Percentiles rank a stretch among this genome's conserved stretches.
phyloP scores from a whole-genome alignment of 1,140 invertebrate genomes.

The Habropoda laboriosa region DNA sequence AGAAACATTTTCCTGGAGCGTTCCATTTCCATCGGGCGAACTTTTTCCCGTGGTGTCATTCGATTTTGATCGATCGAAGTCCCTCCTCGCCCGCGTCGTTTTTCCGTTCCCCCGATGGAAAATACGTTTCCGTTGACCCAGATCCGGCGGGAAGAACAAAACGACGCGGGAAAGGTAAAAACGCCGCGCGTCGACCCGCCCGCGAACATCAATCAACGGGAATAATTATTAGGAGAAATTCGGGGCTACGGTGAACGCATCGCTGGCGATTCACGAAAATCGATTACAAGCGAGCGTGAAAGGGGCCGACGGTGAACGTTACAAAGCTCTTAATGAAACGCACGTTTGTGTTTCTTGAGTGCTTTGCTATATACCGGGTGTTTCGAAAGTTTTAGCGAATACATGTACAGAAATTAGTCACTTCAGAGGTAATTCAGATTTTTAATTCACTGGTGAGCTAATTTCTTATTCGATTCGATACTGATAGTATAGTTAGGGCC shows the following conservation, averaged over 20 bases:
- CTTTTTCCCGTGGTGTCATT: constrained; percentile 40
- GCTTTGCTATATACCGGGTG: too few species aligned
- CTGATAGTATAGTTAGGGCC: too few species aligned
- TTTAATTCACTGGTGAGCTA: too few species aligned
- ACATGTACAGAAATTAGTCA: too few species aligned
- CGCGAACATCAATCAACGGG: constrained; percentile 25
- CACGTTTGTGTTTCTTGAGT: not conserved
- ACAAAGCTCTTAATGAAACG: constrained; percentile 2
- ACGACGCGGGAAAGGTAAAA: constrained; percentile 8
- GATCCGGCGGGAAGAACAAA: constrained; percentile 32
- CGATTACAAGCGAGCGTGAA: constrained; percentile 3
- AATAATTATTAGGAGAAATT: constrained; percentile 36
- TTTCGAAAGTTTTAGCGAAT: too few species aligned
- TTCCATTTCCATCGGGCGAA: constrained; percentile 29
- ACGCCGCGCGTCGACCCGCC: not conserved
- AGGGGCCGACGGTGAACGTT: not conserved
- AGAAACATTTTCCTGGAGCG: constrained; percentile 7
- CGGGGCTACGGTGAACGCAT: too few species aligned
- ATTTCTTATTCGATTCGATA: too few species aligned
- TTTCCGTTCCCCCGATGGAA: constrained; percentile 22
- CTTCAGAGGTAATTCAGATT: too few species aligned
- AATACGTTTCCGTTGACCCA: constrained; percentile 41
- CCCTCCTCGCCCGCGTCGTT: not conserved
- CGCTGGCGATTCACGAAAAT: not conserved
- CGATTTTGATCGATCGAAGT: constrained; percentile 42